These are phyloP conservation scores for Aphodius granarius DNA, from an alignment of 2,888 invertebrate species.

Conservation along the genomic window DNA sequence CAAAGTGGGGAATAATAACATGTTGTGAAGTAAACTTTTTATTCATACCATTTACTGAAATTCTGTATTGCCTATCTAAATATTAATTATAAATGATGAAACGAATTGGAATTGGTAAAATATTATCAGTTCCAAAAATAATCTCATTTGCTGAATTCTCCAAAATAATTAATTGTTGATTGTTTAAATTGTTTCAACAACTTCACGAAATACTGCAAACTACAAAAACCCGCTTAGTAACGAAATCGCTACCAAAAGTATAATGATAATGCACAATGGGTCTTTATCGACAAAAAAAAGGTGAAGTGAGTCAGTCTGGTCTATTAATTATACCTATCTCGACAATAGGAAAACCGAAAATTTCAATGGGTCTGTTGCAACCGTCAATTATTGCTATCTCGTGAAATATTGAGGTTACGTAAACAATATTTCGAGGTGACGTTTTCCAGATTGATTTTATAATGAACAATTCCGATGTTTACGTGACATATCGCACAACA, in stretches of 20 bases:
- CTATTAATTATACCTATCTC: not conserved
- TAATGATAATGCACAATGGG: not conserved
- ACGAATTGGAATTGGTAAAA: too few species aligned
- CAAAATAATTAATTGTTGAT: too few species aligned
- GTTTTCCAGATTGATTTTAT: not conserved
- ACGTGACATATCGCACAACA: not conserved
- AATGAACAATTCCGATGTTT: not conserved
- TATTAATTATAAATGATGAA: too few species aligned
- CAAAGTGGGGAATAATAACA: too few species aligned
- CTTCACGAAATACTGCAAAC: not conserved
- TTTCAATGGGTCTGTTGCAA: not conserved
- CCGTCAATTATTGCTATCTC: not conserved
- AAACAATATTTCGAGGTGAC: not conserved
- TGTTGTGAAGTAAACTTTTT: too few species aligned
- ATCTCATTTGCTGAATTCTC: too few species aligned
- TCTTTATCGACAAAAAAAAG: not conserved
- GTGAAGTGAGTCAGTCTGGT: not conserved
- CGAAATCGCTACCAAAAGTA: not conserved
- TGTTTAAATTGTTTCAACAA: not conserved
- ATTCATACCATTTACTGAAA: too few species aligned
- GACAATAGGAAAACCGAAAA: not conserved
- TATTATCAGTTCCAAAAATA: too few species aligned
- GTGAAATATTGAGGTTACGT: not conserved
- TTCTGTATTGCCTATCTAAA: too few species aligned
- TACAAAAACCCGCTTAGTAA: not conserved